phyloP scores from a whole-genome alignment of 2,888 invertebrate genomes.

The Uloborus plumipes region DNA sequence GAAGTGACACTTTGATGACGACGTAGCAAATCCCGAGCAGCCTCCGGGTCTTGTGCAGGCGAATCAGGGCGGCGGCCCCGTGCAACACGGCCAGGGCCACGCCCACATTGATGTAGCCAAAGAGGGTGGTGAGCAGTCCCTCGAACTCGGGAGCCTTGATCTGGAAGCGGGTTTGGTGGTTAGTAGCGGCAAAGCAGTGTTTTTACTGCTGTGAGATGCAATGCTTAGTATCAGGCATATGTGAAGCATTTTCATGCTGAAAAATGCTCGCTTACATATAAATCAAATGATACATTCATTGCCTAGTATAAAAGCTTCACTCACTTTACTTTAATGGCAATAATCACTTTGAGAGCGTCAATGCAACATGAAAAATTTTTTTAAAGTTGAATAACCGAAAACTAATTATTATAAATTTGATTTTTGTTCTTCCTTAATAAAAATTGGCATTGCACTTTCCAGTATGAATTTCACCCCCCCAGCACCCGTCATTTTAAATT shows the following conservation, averaged over 20 bases:
- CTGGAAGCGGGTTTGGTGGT: slow-evolving; percentile 69
- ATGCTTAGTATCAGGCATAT: neutral
- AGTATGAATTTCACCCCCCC: too few species aligned
- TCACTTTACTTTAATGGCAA: too few species aligned
- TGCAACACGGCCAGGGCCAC: slow-evolving; percentile 85
- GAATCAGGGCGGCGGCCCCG: slow-evolving; percentile 83
- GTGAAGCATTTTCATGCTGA: neutral
- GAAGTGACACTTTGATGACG: slow-evolving; percentile 86
- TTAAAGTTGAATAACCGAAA: too few species aligned
- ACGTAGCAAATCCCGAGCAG: slow-evolving; percentile 94
- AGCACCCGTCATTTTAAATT: too few species aligned
- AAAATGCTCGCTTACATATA: too few species aligned
- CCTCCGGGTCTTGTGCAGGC: slow-evolving; percentile 84
- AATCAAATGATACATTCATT: too few species aligned
- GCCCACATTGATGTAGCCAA: slow-evolving; percentile 94
- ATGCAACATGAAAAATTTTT: too few species aligned
- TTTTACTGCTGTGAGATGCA: neutral
- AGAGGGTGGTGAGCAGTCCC: slow-evolving; percentile 89
- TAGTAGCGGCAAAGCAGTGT: neutral
- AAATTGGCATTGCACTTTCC: too few species aligned
- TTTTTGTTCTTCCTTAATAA: too few species aligned
- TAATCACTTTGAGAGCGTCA: too few species aligned
- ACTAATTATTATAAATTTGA: too few species aligned
- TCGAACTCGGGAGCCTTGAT: slow-evolving; percentile 88
- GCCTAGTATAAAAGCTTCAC: too few species aligned